Evolutionary conservation across 2,888 invertebrate genomes (phyloP).

Genomic region (Thecophora atra): DNA sequence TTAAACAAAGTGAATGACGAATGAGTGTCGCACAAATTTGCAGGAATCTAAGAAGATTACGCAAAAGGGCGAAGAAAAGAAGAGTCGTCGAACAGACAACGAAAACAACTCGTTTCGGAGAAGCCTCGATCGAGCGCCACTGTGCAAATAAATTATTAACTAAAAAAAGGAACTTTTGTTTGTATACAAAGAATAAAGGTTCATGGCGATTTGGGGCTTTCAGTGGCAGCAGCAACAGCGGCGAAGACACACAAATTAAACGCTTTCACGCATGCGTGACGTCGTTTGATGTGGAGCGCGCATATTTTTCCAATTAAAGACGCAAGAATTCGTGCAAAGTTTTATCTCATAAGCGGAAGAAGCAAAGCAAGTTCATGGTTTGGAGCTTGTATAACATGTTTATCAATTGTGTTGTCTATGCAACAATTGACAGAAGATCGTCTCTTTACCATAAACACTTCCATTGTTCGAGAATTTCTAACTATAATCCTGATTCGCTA

Average conservation of each 20-base stretch:
- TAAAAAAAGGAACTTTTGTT: constrained; percentile 16
- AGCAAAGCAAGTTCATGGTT: not conserved
- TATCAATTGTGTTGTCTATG: too few relatives aligned
- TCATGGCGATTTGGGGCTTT: not conserved
- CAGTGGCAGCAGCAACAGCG: constrained; percentile 4
- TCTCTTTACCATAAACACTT: too few relatives aligned
- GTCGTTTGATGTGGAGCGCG: constrained; percentile 16
- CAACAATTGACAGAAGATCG: too few relatives aligned
- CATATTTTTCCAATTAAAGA: not conserved
- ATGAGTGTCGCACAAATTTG: constrained; percentile 17
- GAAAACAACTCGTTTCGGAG: not conserved
- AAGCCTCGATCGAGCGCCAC: constrained; percentile 5
- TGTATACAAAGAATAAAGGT: constrained; percentile 16
- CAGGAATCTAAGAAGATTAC: not conserved
- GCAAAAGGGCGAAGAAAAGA: not conserved
- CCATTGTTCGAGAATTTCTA: too few relatives aligned
- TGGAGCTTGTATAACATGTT: too few relatives aligned
- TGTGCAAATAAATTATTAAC: not conserved
- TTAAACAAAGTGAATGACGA: constrained; percentile 19
- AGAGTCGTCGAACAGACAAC: not conserved
- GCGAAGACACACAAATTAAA: not conserved
- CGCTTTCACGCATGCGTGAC: constrained; percentile 33
- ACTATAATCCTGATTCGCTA: too few relatives aligned
- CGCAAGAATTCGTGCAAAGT: not conserved
- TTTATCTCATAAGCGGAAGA: not conserved